Evolutionary conservation across 2,113 vertebrate species (phyloP).

Genomic region (Oryctolagus cuniculus): mOryCun1.1 NC_091437.1:51236501-51237000

Average conservation of each 20-base stretch:
- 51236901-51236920: slow-evolving; percentile 72
- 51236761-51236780: neutral
- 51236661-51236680: neutral
- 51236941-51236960: slow-evolving; percentile 75
- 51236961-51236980: slow-evolving; percentile 77
- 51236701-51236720: neutral
- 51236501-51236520: neutral
- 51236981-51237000: slow-evolving; percentile 81
- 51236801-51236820: neutral
- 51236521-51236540: neutral
- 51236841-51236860: slow-evolving; percentile 62
- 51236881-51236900: slow-evolving; percentile 60
- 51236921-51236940: slow-evolving; percentile 68
- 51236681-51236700: neutral
- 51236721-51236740: neutral
- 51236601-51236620: neutral
- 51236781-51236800: neutral
- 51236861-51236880: neutral
- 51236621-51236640: slow-evolving; percentile 14
- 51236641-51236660: neutral
- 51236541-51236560: neutral
- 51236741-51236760: neutral
- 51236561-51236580: neutral
- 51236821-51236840: neutral
- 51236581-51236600: neutral